Evolutionary conservation across 92 coral and sea anemone genomes (phyloP).

Genomic region (Paramuricea clavata): DNA sequence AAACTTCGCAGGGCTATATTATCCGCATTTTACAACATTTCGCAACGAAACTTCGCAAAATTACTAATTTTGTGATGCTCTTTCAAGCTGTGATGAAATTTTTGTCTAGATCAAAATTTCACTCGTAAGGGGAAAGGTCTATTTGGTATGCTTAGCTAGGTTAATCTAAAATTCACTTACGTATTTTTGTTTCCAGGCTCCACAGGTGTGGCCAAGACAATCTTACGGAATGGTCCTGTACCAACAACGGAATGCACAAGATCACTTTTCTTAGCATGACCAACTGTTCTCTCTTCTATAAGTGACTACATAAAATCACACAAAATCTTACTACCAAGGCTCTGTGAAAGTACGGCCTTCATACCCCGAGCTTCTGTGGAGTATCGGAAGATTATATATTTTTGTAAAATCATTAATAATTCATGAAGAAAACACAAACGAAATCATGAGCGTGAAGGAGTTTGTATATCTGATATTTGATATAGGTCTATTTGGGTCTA

Average conservation of each 20-base stretch:
- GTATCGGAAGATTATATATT: no score
- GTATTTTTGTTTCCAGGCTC: slow-evolving; percentile 64
- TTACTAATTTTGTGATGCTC: no score
- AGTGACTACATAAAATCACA: slow-evolving; percentile 8
- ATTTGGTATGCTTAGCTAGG: no score
- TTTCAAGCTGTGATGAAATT: no score
- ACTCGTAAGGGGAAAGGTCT: background rate
- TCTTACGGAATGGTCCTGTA: slow-evolving; percentile 89
- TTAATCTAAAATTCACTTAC: slow-evolving; percentile 49
- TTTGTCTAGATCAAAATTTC: background rate
- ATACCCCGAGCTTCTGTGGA: no score
- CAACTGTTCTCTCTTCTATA: slow-evolving; percentile 5
- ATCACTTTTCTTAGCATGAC: slow-evolving; percentile 77
- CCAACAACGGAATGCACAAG: slow-evolving; percentile 93
- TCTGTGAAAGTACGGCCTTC: no score
- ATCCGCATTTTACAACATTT: background rate
- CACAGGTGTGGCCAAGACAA: slow-evolving; percentile 71
- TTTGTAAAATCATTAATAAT: no score
- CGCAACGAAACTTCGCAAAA: background rate
- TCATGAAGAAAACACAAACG: no score
- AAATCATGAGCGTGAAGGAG: no score
- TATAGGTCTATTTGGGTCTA: no score
- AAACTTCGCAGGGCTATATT: no score
- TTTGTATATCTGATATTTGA: no score
- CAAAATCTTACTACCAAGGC: background rate